Evolutionary conservation across 2,888 invertebrate genomes (phyloP), one percentile per base, ranked within the genome.

Genomic region (Pyrochroa serraticornis): DNA sequence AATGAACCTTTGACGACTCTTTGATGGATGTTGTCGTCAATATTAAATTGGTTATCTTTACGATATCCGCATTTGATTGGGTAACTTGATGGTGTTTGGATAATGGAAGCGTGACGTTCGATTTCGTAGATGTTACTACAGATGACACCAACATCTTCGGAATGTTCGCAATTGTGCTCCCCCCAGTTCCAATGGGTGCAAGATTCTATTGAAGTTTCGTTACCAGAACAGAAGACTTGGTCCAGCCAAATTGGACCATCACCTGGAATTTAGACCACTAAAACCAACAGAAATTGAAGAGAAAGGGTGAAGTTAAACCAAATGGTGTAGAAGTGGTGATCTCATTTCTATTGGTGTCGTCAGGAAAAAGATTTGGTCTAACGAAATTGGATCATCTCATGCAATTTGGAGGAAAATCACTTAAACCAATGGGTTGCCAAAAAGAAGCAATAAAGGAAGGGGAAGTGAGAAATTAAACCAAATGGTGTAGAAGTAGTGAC

Each of bases 191-290:
- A 84, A 68, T 87, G 87, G 9, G 80, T 79, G 72, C 92, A 92
- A 9, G 83, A 77, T 43, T 83, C 82, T n/a, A 92, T 66, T 38
- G 79, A 77, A 0, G 82, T 81, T 76, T 90, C 89, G 63, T 87
- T 87, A 6, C 91, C 92, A 6, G 73, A 71, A 70, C 92, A 92
- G 45, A 80, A 82, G 8, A 89, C 83, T 75, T 87, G 86, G 70
- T 89, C 88, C 43, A 90, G 75, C 89, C 89, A 90, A 69, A 90
- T 89, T 1, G 86, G 87, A 0, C 89, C 89, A 5, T 72, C 73
- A 7, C 86, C 82, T 77, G 39, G 7, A 63, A 51, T n/a, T n/a
- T n/a, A 36, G 50, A 35, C 6, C 12, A 31, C 8, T 7, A 42
- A 8, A 14, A 42, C 8, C 7, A 7, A 44, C 12, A n/a, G n/a